Conservation (phyloP, 2,888 invertebrate genomes). For the Protodeltote pygarga region DNA sequence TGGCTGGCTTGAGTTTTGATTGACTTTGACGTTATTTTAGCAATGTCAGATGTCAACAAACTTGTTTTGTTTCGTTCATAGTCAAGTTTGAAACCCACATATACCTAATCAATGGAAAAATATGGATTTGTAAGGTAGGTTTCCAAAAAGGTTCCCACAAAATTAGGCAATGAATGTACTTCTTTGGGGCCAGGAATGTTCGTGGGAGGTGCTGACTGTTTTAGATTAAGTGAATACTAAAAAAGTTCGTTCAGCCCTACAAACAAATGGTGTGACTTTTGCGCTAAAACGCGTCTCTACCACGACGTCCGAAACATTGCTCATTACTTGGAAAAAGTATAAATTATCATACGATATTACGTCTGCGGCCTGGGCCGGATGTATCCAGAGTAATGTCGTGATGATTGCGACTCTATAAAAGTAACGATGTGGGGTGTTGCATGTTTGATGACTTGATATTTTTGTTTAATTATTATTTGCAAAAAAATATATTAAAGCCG, state of each 20-base stretch:
- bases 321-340: slow-evolving; percentile 54
- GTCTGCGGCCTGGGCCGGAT: slow-evolving; percentile 13
- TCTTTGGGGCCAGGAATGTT: too few species aligned
- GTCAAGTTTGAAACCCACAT: too few species aligned
- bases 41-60: too few species aligned
- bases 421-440: neutral
- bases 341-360: slow-evolving; percentile 51
- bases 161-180: too few species aligned
- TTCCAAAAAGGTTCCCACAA: too few species aligned
- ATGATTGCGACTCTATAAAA: neutral
- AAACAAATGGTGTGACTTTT: slow-evolving; percentile 10
- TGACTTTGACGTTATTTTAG: slow-evolving; percentile 5
- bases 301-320: slow-evolving; percentile 38
- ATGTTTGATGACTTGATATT: neutral
- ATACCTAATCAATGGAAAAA: too few species aligned
- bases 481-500: too few species aligned
- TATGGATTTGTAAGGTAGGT: too few species aligned
- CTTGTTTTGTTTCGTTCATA: too few species aligned
- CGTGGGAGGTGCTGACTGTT: too few species aligned
- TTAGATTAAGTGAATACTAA: too few species aligned
- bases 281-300: slow-evolving; percentile 12
- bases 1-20: neutral
- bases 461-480: too few species aligned
- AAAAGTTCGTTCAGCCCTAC: slow-evolving; percentile 33
- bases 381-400: slow-evolving; percentile 7